Base-by-base conservation (phyloP, 2,113 vertebrate genomes). In the Furnarius figulus region DNA sequence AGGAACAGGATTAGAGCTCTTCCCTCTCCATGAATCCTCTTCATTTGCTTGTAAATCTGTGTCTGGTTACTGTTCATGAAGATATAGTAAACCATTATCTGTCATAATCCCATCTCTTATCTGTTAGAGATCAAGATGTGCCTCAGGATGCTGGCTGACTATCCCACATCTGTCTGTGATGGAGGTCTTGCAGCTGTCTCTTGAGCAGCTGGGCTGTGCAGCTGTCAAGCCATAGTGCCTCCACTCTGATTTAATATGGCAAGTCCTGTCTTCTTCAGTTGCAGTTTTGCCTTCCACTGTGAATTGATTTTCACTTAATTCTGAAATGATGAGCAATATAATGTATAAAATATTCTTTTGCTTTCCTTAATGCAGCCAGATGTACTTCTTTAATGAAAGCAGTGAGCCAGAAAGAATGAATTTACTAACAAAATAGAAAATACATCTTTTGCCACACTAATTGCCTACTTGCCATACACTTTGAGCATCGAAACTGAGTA, bases 131-230 rank as follows among this genome's bases (percentile, higher is more conserved):
- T 93, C 78, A 93, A 74, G 82, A 88, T 80, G 58, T 1, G 23
- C 68, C 63, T 86, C 62, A 40, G 72, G 76, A 89, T 88, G 59
- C 89, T 80, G 79, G 46, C 39, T 71, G 78, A 31, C 71, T 90
- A 20, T 86, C 55, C 79, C 85, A 77, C 93, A 78, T 91, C 82
- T 96, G 79, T 79, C 82, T 86, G 65, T 40, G 79, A 35, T 39
- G 82, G 80, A 90, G 87, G 79, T 94, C 75, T 92, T 86, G 76
- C 76, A 88, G 82, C 61, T 5, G 33, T 24, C 47, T 82, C 28
- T 56, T 3, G 15, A 78, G 47, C 86, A 96, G 91, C 85, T 89
- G 66, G 67, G 35, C 55, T 85, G 31, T 33, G 47, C 93, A 79
- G 75, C 67, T 96, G 90, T 86, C 42, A 35, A 83, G 33, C 0